phyloP scores from a whole-genome alignment of 2,888 invertebrate species.

The Eristalinus sepulchralis region DNA sequence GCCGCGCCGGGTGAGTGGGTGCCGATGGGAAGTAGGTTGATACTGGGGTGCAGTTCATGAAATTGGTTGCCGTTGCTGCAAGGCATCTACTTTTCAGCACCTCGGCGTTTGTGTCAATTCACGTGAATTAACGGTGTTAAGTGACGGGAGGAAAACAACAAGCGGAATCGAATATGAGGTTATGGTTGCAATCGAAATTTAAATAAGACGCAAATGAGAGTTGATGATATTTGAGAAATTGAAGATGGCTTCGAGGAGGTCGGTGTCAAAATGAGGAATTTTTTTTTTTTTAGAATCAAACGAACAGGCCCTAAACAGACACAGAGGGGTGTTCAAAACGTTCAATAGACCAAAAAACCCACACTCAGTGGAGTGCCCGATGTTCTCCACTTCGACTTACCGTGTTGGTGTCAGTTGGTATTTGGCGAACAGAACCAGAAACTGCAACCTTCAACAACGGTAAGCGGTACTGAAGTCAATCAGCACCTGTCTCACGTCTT shows the following conservation, averaged over 20 bases:
- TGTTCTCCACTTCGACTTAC: too few relatives aligned
- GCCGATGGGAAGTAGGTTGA: constrained; percentile 66
- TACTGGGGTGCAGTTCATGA: constrained; percentile 51
- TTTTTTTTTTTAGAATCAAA: too few relatives aligned
- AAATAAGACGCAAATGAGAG: neutral
- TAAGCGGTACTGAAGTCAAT: too few relatives aligned
- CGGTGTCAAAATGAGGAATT: too few relatives aligned
- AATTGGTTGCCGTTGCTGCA: neutral
- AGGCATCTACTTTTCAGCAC: constrained; percentile 23
- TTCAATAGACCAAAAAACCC: too few relatives aligned
- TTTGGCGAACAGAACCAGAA: too few relatives aligned
- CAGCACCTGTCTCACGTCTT: too few relatives aligned
- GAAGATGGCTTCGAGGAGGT: neutral
- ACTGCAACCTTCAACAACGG: too few relatives aligned
- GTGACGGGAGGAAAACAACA: constrained; percentile 18
- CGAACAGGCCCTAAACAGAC: too few relatives aligned
- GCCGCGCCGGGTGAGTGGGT: neutral
- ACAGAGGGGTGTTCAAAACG: too few relatives aligned
- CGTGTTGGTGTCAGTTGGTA: too few relatives aligned
- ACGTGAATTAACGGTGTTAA: constrained; percentile 61
- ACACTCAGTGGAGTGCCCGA: too few relatives aligned
- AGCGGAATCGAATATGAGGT: neutral
- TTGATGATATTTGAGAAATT: neutral
- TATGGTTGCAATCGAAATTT: neutral
- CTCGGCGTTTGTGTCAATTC: constrained; percentile 62